Conservation (phyloP, 1,140 invertebrate genomes). For the Ceratosolen solmsi region DNA sequence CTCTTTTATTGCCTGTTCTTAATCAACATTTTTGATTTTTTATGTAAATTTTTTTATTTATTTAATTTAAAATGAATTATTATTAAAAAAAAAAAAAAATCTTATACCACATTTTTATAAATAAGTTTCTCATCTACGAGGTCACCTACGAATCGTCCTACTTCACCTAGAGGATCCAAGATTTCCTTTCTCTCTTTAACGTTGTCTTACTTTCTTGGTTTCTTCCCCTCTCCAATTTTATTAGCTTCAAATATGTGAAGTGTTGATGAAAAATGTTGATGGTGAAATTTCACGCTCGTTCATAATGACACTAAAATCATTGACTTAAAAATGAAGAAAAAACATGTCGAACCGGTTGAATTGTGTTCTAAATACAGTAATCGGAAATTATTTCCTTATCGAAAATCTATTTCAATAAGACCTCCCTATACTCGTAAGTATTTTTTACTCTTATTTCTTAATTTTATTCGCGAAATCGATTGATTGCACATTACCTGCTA, state of each 20-base stretch:
- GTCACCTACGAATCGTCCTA: conserved; percentile 26
- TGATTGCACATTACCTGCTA: too few relatives aligned
- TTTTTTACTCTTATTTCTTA: background rate
- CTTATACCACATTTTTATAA: too few relatives aligned
- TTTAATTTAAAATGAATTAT: too few relatives aligned
- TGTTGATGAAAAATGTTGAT: background rate
- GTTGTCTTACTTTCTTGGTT: conserved; percentile 35
- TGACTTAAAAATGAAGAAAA: background rate
- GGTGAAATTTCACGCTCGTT: background rate
- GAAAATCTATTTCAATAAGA: background rate
- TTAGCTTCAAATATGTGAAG: background rate
- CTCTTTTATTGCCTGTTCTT: too few relatives aligned
- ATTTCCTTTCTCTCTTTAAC: conserved; percentile 35
- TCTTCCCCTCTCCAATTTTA: conserved; percentile 12
- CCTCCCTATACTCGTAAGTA: background rate
- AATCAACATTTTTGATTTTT: too few relatives aligned
- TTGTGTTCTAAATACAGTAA: conserved; percentile 2
- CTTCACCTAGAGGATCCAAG: background rate
- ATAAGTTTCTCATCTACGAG: conserved; percentile 22
- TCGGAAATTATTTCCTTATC: background rate
- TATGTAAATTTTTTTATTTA: too few relatives aligned
- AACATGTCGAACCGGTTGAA: background rate
- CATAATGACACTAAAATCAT: background rate
- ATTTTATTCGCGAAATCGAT: background rate
- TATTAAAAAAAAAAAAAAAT: too few relatives aligned